Evolutionary conservation across 2,888 invertebrate genomes (phyloP), one percentile per base, ranked within the genome.

Genomic region (Drepana falcataria): DNA sequence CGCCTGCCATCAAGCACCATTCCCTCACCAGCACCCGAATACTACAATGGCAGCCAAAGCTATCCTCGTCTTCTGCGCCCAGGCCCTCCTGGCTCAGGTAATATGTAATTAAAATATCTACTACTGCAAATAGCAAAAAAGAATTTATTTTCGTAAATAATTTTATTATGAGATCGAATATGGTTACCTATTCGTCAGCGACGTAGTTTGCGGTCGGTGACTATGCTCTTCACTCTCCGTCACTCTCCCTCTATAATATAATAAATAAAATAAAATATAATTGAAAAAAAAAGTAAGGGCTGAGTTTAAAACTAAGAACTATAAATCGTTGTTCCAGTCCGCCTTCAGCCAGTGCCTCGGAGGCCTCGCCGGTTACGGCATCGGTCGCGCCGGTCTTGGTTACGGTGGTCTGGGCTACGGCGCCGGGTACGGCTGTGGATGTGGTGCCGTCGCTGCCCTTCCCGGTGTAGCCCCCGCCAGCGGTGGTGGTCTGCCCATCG

Each of bases 401-500:
- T 4, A 37, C 37, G n/a, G n/a, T 3, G 37, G 37, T 4, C 35
- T n/a, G 6, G 37, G 40, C 34, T 55, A 53, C 37, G 37, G 4
- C 37, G 54, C n/a, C 37, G 37, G 35, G 2, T 35, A 49, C 34
- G 59, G 54, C 34, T n/a, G 56, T 1, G 57, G 55, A 35, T 53
- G 35, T 48, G 52, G 35, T 21, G 41, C 49, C 21, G 40, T 55
- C 3, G 55, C 53, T 35, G 52, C 44, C 33, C 52, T 48, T 7
- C 37, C 9, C 35, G 52, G 37, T 21, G 55, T 59, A 35, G 49
- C 59, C 56, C 3, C 47, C 2, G 48, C 51, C 49, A 64, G 59
- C 52, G 65, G 66, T 33, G 64, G 64, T 33, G 60, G 60, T 6
- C 59, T 73, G 3, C 53, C 64, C 1, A 64, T 75, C 0, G 64